These are phyloP conservation scores for Paedocypris micromegethes DNA, from an alignment of 2,797 vertebrate species.

Conservation along the genomic window DNA sequence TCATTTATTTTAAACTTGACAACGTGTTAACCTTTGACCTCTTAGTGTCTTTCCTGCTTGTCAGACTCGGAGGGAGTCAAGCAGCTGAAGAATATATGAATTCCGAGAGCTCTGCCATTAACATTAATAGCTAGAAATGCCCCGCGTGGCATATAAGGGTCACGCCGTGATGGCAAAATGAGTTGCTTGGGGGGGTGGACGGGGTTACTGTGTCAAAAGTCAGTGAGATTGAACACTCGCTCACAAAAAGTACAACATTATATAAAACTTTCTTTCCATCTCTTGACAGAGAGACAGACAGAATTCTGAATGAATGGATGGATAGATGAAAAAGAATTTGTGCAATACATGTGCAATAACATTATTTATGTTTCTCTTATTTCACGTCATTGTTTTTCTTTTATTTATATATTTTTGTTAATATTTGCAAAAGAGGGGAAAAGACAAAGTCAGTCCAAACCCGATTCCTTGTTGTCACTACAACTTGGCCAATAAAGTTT, in stretches of 20 bases:
- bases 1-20: not conserved
- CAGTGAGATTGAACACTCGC: constrained; percentile 5
- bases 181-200: constrained; percentile 1
- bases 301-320: too few relatives aligned
- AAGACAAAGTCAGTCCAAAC: too few relatives aligned
- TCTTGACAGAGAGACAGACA: too few relatives aligned
- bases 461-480: too few relatives aligned
- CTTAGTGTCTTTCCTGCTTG: constrained; percentile 36
- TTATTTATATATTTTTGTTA: too few relatives aligned
- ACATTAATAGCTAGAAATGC: constrained; percentile 47
- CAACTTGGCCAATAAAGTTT: too few relatives aligned
- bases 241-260: not conserved
- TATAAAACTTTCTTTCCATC: too few relatives aligned
- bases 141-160: constrained; percentile 53
- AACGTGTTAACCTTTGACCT: constrained; percentile 25
- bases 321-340: too few relatives aligned
- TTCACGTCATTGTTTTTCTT: too few relatives aligned
- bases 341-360: too few relatives aligned
- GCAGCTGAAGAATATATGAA: constrained; percentile 43
- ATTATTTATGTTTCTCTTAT: too few relatives aligned
- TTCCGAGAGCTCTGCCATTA: constrained; percentile 25
- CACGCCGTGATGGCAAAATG: constrained; percentile 42
- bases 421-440: too few relatives aligned
- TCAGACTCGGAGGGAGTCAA: constrained; percentile 43
- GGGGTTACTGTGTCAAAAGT: constrained; percentile 44